Percentiles rank a stretch among this genome's conserved stretches.
These are phyloP conservation scores for Apis laboriosa DNA, from an alignment of 1,140 invertebrate genomes.

Conservation along the genomic window DNA sequence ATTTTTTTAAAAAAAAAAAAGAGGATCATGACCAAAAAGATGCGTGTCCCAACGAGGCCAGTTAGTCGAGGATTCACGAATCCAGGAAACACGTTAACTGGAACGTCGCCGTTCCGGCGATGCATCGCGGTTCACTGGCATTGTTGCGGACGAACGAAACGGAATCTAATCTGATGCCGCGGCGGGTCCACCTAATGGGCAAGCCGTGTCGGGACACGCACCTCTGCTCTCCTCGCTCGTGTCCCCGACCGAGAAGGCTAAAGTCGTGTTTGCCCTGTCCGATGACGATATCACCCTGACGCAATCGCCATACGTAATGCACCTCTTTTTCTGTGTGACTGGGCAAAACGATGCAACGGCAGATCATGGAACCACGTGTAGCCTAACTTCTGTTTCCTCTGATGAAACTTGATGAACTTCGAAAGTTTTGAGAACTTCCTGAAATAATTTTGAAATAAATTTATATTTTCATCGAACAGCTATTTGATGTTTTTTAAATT, in stretches of 20 bases:
- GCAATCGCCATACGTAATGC: slow-evolving; percentile 63
- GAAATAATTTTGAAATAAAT: too few relatives aligned
- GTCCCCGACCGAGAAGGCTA: slow-evolving; percentile 63
- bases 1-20: too few relatives aligned
- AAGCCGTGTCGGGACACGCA: slow-evolving; percentile 79
- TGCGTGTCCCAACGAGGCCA: background rate
- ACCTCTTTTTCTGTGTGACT: slow-evolving; percentile 36
- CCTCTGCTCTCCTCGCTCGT: slow-evolving; percentile 65
- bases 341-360: slow-evolving; percentile 20
- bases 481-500: too few relatives aligned
- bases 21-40: background rate
- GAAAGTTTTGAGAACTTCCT: background rate
- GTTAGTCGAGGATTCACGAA: slow-evolving; percentile 37
- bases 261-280: slow-evolving; percentile 70
- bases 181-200: slow-evolving; percentile 76
- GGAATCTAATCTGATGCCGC: slow-evolving; percentile 79
- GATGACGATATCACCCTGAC: slow-evolving; percentile 66
- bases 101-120: slow-evolving; percentile 42
- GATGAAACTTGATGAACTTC: background rate
- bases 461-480: too few relatives aligned
- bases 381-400: background rate
- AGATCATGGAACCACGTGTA: background rate
- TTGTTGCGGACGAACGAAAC: slow-evolving; percentile 59
- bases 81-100: slow-evolving; percentile 51
- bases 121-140: slow-evolving; percentile 55